Evolutionary conservation across 2,888 invertebrate species (phyloP).

Genomic region (Lissocephala sabroskyi): DNA sequence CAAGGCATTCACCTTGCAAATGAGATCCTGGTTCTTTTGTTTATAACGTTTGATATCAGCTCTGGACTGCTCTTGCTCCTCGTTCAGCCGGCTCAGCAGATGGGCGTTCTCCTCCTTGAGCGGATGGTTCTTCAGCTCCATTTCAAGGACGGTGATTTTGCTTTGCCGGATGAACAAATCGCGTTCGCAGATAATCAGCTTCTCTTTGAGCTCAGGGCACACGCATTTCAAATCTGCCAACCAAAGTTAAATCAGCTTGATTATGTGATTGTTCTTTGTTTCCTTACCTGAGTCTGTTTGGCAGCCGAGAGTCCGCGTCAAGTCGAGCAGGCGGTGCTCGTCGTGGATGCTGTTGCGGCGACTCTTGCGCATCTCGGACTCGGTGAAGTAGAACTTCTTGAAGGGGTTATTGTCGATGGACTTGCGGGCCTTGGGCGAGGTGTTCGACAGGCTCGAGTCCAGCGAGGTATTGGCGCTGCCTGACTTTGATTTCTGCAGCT

Average conservation of each 20-base stretch:
- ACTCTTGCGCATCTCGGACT: slow-evolving; percentile 51
- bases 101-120: slow-evolving; percentile 61
- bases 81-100: slow-evolving; percentile 57
- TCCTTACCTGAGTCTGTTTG: slow-evolving; percentile 69
- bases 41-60: slow-evolving; percentile 59
- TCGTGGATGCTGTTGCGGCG: slow-evolving; percentile 66
- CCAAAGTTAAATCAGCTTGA: no score
- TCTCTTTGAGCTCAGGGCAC: slow-evolving; percentile 54
- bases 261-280: no score
- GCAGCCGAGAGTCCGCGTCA: slow-evolving; percentile 46
- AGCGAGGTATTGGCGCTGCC: slow-evolving; percentile 28
- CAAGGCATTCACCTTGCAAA: slow-evolving; percentile 19
- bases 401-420: slow-evolving; percentile 19
- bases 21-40: slow-evolving; percentile 40
- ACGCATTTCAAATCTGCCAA: slow-evolving; percentile 49
- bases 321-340: slow-evolving; percentile 58
- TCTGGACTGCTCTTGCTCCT: slow-evolving; percentile 56
- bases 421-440: slow-evolving; percentile 17
- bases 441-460: slow-evolving; percentile 36
- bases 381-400: slow-evolving; percentile 35
- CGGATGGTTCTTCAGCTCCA: slow-evolving; percentile 66
- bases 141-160: slow-evolving; percentile 58
- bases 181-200: slow-evolving; percentile 58
- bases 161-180: slow-evolving; percentile 59
- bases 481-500: slow-evolving; percentile 15